These are phyloP conservation scores for Spialia ferax DNA, from an alignment of 2,888 invertebrate species.

Conservation along the genomic window DNA sequence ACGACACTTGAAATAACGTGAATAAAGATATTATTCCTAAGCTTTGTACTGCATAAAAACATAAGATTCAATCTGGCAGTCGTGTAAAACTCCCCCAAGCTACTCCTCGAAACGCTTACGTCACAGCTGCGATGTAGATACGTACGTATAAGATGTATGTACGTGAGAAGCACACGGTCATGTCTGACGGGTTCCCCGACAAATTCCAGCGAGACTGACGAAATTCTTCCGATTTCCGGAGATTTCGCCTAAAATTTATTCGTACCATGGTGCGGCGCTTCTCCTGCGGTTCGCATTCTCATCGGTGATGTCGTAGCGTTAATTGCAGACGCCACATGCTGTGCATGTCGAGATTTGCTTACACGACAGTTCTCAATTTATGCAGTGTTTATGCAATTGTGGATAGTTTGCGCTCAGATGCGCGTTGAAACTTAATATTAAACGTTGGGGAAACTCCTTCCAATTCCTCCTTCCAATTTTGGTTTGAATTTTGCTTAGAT, in stretches of 20 bases:
- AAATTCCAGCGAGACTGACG: neutral
- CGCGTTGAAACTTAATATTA: constrained; percentile 4
- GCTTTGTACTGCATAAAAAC: neutral
- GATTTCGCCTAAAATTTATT: constrained; percentile 23
- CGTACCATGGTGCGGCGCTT: constrained; percentile 1
- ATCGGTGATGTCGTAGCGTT: constrained; percentile 15
- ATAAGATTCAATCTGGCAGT: neutral
- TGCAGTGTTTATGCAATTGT: constrained; percentile 25
- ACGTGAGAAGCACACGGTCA: too few species aligned
- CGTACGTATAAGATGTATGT: too few species aligned
- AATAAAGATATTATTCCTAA: neutral
- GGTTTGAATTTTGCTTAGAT: too few species aligned
- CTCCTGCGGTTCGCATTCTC: constrained; percentile 1
- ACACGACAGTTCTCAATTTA: constrained; percentile 21
- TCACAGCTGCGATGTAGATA: too few species aligned
- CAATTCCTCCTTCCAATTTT: too few species aligned
- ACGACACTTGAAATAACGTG: neutral
- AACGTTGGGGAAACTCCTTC: too few species aligned
- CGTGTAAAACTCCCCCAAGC: too few species aligned
- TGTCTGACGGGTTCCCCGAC: too few species aligned
- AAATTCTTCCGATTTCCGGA: constrained; percentile 27
- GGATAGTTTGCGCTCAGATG: neutral
- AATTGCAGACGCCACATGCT: constrained; percentile 18
- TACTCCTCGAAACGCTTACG: too few species aligned
- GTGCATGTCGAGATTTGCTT: constrained; percentile 26